Conservation (phyloP, 2,888 invertebrate genomes). For the Rhagonycha fulva region DNA sequence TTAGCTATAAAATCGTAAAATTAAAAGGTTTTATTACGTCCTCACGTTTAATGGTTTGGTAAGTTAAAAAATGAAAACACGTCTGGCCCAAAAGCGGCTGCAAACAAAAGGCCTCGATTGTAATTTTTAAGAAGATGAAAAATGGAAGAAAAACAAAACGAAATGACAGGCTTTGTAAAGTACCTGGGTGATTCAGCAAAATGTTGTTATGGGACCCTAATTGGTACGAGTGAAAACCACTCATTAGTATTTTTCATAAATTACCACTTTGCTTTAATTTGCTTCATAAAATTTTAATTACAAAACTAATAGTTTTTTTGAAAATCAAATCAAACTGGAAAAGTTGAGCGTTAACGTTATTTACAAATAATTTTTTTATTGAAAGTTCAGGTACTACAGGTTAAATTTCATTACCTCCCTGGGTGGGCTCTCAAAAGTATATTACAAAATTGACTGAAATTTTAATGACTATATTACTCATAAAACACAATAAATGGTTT, state of each 20-base stretch:
- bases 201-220: slow-evolving; percentile 41
- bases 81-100: neutral
- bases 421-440: neutral
- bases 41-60: neutral
- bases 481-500: neutral
- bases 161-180: slow-evolving; percentile 29
- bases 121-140: slow-evolving; percentile 3
- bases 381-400: neutral
- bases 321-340: neutral
- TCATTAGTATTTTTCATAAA: slow-evolving; percentile 45
- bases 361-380: neutral
- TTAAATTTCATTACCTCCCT: neutral
- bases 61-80: neutral
- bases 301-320: neutral
- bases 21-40: neutral
- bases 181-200: slow-evolving; percentile 45
- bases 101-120: slow-evolving; percentile 6
- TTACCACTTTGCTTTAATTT: slow-evolving; percentile 43
- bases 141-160: slow-evolving; percentile 13
- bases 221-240: slow-evolving; percentile 45
- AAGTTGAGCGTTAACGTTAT: neutral
- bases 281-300: slow-evolving; percentile 1
- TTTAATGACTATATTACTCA: neutral
- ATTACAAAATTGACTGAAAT: neutral
- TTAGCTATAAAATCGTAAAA: neutral